These are phyloP conservation scores for Mya arenaria DNA, from an alignment of 1,140 invertebrate species.

Conservation along the genomic window DNA sequence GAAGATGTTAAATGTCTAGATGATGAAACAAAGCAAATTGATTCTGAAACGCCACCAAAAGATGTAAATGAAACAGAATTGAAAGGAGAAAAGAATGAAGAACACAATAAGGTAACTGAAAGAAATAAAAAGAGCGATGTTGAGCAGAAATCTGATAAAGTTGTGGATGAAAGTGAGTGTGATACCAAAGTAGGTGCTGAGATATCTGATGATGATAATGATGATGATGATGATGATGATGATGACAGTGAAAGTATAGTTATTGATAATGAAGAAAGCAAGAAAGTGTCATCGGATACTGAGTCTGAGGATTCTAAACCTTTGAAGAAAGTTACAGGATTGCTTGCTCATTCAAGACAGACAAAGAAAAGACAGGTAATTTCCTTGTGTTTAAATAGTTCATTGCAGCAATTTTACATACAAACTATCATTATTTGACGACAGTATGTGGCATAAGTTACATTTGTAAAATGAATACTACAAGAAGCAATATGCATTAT, in stretches of 20 bases:
- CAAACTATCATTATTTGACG: neutral
- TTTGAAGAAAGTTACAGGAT: slow-evolving; percentile 31
- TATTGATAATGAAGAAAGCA: neutral
- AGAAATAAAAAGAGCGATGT: neutral
- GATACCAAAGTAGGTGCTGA: no score
- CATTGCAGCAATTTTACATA: no score
- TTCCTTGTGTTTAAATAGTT: neutral
- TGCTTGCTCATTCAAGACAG: slow-evolving; percentile 34
- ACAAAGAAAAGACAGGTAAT: slow-evolving; percentile 48
- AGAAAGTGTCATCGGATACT: neutral
- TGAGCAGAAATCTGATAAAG: neutral
- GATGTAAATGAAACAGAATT: no score
- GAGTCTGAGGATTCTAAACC: slow-evolving; percentile 9
- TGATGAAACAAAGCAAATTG: no score
- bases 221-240: neutral
- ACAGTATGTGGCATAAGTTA: neutral
- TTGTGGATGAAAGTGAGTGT: no score
- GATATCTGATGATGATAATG: no score
- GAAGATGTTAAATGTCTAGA: neutral
- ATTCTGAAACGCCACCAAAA: no score
- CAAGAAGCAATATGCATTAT: no score
- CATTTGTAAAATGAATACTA: no score
- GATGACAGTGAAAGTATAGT: neutral
- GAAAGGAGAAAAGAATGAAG: no score
- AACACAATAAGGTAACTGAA: neutral